Percentiles rank a stretch among this genome's conserved stretches.
Evolutionary conservation across 2,797 vertebrate genomes (phyloP).

Genomic region (Acanthurus lineatus): DNA sequence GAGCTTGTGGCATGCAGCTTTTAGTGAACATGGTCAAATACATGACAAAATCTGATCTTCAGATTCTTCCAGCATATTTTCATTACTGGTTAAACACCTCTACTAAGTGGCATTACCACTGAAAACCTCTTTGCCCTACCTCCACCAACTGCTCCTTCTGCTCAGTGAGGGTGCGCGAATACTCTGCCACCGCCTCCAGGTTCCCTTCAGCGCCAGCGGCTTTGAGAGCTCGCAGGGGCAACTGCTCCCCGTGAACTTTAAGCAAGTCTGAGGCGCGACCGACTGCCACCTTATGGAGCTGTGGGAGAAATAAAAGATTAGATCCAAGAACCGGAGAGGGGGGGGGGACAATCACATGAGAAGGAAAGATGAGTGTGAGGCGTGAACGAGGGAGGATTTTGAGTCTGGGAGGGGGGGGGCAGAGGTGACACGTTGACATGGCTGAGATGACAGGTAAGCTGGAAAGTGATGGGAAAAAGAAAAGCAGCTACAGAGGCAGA

Average conservation of each 20-base stretch:
- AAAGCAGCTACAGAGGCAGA: conserved; percentile 30
- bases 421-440: conserved; percentile 20
- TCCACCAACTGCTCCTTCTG: conserved; percentile 98
- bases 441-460: conserved; percentile 32
- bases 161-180: conserved; percentile 93
- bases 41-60: conserved; percentile 1
- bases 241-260: conserved; percentile 92
- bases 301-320: conserved; percentile 39
- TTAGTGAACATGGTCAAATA: background rate
- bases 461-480: conserved; percentile 35
- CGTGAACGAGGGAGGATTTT: conserved; percentile 1
- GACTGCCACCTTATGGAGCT: conserved; percentile 94
- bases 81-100: background rate
- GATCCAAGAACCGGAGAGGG: background rate
- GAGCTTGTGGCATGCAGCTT: background rate
- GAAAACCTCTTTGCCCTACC: conserved; percentile 82
- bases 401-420: conserved; percentile 1
- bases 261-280: conserved; percentile 91
- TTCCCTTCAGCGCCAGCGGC: conserved; percentile 93
- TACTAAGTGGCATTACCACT: background rate
- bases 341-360: background rate
- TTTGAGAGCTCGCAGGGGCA: conserved; percentile 93
- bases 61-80: background rate
- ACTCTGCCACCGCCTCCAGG: conserved; percentile 93
- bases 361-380: conserved; percentile 26